These are phyloP conservation scores for Heloderma charlesbogerti DNA, from an alignment of 2,113 vertebrate genomes.

Conservation along the genomic window DNA sequence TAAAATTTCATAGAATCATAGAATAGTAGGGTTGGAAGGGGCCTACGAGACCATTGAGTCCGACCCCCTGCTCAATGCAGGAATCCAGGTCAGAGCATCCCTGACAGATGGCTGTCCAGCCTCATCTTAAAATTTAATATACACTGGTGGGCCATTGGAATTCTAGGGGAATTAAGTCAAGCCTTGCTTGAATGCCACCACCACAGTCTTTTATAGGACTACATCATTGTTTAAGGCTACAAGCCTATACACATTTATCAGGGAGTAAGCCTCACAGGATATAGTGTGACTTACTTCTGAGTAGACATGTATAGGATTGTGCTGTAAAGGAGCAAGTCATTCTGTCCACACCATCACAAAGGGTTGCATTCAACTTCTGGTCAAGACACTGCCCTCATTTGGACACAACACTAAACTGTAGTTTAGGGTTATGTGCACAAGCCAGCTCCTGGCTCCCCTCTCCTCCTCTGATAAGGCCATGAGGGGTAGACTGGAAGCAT, in stretches of 20 bases:
- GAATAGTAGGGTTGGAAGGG: too few species aligned
- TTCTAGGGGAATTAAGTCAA: not conserved
- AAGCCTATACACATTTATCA: too few species aligned
- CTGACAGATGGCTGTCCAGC: too few species aligned
- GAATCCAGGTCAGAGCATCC: too few species aligned
- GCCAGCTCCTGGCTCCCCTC: not conserved
- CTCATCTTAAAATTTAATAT: not conserved
- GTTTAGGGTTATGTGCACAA: not conserved
- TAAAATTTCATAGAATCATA: not conserved
- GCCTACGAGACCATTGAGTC: too few species aligned
- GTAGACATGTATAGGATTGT: too few species aligned
- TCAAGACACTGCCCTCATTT: not conserved
- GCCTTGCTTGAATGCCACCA: not conserved
- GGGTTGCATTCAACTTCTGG: too few species aligned
- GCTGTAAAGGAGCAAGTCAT: not conserved
- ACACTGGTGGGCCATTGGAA: not conserved
- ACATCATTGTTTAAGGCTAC: too few species aligned
- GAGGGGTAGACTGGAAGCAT: too few species aligned
- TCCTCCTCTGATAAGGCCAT: not conserved
- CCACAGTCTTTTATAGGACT: not conserved
- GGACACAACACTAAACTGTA: too few species aligned
- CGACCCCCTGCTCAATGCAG: too few species aligned
- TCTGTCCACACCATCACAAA: not conserved
- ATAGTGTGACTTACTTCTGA: not conserved
- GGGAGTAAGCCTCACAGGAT: not conserved